Conservation (phyloP, 2,797 vertebrate genomes). For the Siniperca undulata region DNA sequence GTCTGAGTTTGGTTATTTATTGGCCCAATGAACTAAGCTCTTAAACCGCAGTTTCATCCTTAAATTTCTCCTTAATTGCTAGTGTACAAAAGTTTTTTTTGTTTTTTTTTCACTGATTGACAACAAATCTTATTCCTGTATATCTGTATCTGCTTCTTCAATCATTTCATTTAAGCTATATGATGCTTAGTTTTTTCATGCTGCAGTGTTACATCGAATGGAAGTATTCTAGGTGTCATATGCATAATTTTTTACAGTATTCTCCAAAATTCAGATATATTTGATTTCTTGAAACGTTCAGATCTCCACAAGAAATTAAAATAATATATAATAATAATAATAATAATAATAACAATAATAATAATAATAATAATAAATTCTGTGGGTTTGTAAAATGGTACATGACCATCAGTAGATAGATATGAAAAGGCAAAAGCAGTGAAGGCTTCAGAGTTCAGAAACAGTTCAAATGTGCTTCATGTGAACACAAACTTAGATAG, state of each 20-base stretch:
- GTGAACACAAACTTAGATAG: neutral
- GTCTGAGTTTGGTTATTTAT: neutral
- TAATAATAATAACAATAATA: neutral
- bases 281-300: neutral
- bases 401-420: neutral
- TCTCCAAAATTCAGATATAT: neutral
- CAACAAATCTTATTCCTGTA: too few species aligned
- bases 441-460: neutral
- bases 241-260: neutral
- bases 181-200: neutral
- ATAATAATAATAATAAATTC: too few species aligned
- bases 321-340: too few species aligned
- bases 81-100: too few species aligned
- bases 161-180: neutral
- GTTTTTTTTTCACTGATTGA: too few species aligned
- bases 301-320: neutral
- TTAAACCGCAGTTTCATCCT: neutral
- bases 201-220: neutral
- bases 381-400: neutral
- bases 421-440: neutral
- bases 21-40: neutral
- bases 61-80: too few species aligned
- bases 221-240: neutral
- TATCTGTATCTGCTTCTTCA: neutral
- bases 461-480: neutral